Conservation (phyloP, 2,113 vertebrate genomes). For the Ammospiza nelsoni region DNA sequence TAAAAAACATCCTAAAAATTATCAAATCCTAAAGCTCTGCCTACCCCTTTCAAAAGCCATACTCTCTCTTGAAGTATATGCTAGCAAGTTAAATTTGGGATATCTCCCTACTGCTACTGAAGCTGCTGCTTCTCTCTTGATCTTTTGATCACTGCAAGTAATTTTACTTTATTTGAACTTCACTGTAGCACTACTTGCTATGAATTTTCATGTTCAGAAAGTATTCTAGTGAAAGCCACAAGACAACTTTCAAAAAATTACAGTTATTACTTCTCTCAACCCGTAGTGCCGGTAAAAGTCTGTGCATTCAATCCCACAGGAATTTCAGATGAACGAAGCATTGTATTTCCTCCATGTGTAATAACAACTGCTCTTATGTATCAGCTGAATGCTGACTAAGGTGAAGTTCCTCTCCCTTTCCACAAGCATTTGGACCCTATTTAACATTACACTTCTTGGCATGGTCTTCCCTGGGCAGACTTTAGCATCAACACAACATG, state of each 20-base stretch:
- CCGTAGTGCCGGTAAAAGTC: neutral
- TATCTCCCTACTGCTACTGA: neutral
- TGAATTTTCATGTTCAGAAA: neutral
- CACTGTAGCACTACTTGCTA: neutral
- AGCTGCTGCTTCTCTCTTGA: neutral
- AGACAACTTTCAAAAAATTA: neutral
- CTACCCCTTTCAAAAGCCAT: neutral
- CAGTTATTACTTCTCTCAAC: neutral
- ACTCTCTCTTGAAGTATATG: neutral
- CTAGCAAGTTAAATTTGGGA: neutral
- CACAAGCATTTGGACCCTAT: neutral
- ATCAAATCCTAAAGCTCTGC: neutral
- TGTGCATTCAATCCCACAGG: neutral
- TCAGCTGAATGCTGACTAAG: neutral
- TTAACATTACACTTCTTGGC: neutral
- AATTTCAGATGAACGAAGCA: slow-evolving; percentile 42
- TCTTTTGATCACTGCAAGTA: neutral
- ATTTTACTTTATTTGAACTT: neutral
- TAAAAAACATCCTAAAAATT: neutral
- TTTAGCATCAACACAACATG: neutral
- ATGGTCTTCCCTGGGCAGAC: neutral
- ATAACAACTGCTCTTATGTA: neutral
- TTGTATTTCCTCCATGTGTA: neutral
- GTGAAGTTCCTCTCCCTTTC: neutral
- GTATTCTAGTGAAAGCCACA: neutral